Conservation (phyloP, 1,140 invertebrate species). For the Batillaria attramentaria region DNA sequence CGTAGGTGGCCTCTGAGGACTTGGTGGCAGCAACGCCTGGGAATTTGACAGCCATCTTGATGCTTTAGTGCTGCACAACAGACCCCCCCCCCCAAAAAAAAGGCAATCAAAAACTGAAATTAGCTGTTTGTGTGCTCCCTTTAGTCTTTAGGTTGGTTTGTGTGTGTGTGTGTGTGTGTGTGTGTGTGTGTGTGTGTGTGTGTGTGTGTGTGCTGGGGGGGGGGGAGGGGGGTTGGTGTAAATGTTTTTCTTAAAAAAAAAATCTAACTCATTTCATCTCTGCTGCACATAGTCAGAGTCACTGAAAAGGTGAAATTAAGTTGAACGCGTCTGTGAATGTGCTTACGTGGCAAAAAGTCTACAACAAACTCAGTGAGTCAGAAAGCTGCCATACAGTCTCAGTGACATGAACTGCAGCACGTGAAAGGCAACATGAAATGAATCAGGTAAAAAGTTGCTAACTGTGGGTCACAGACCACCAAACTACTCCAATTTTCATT, state of each 20-base stretch:
- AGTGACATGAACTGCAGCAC: too few relatives aligned
- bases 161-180: background rate
- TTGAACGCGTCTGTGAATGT: background rate
- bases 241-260: background rate
- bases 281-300: background rate
- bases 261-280: background rate
- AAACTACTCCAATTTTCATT: too few relatives aligned
- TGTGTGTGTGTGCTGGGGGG: background rate
- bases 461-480: too few relatives aligned
- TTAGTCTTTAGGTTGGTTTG: background rate
- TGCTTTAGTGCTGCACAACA: background rate
- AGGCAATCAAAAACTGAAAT: background rate
- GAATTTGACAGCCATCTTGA: slow-evolving; percentile 25
- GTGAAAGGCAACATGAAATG: too few relatives aligned
- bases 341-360: too few relatives aligned
- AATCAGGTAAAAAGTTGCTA: too few relatives aligned
- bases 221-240: background rate
- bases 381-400: too few relatives aligned
- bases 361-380: too few relatives aligned
- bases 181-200: background rate
- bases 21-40: slow-evolving; percentile 2
- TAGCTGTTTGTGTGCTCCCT: background rate
- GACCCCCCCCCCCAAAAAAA: background rate
- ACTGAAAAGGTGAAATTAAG: background rate
- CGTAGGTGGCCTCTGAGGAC: slow-evolving; percentile 6